Evolutionary conservation across 2,113 vertebrate genomes (phyloP), one percentile per base, ranked within the genome.

Genomic region (Grallaria varia): DNA sequence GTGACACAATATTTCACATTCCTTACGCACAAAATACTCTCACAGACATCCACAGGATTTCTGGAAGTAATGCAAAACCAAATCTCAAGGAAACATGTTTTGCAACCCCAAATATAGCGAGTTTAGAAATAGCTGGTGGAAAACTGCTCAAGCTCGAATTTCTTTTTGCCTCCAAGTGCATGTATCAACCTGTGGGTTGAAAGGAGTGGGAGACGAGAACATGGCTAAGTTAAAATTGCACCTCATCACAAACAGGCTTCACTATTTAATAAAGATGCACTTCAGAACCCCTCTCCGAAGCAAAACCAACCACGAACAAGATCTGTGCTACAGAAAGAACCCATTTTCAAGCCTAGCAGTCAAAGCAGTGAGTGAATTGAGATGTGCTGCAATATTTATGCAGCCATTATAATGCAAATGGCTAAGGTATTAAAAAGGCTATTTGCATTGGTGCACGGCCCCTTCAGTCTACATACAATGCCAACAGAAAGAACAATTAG

Each of bases 361-460:
- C 84, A 89, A 82, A 92, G 89, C 80, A 69, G 73, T 5, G 84
- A 74, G 87, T 8, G 83, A 95, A 95, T 67, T 2, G 45, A 93
- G 72, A 82, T 50, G 60, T 73, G 77, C 91, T 95, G 92, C 72
- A 95, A 63, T 91, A 94, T 92, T 94, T 96, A 96, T 89, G 92
- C 73, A 88, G 81, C 76, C 78, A 95, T 85, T 94, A 74, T 94
- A 87, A 95, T 89, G 95, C 87, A 96, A 96, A 95, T 71, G 56
- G 31, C 0, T 13, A 76, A 92, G 86, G 60, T 91, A 93, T 92
- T 95, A 93, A 91, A 88, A 87, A 60, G 67, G 87, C 80, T 66
- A 59, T 93, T 93, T 92, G 93, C 89, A 87, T 68, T 23, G 92
- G 75, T 93, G 93, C 87, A 35, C 72, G 58, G 75, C 77, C 85